phyloP scores from a whole-genome alignment of 2,888 invertebrate species.

The Hydrotaea diabolus region DNA sequence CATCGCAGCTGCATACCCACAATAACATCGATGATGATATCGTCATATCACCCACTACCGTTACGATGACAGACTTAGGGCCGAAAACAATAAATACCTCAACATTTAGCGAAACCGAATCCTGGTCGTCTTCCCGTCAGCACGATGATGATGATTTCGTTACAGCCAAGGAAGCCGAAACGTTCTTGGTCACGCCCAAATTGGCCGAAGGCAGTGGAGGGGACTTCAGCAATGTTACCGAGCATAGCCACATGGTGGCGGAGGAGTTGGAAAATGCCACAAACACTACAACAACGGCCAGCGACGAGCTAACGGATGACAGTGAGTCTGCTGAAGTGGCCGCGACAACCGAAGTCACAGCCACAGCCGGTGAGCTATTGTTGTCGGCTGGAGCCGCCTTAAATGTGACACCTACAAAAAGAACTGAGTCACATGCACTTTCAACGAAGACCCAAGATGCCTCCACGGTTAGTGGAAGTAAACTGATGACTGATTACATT shows the following conservation, averaged over 20 bases:
- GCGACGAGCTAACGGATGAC: conserved; percentile 56
- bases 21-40: conserved; percentile 40
- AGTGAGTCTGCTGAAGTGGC: not conserved
- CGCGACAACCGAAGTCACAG: not conserved
- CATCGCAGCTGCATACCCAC: conserved; percentile 25
- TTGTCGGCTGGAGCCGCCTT: not conserved
- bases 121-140: conserved; percentile 31
- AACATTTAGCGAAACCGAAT: conserved; percentile 49
- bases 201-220: not conserved
- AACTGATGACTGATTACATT: conserved; percentile 54
- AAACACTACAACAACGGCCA: conserved; percentile 58
- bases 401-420: conserved; percentile 23
- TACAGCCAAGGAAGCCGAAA: too few relatives aligned
- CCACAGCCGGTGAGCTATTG: conserved; percentile 1
- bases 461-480: conserved; percentile 22
- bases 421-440: not conserved
- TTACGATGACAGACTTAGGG: conserved; percentile 46
- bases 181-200: too few relatives aligned
- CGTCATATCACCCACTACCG: conserved; percentile 50
- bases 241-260: not conserved
- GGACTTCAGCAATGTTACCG: not conserved
- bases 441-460: not conserved
- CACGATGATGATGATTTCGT: conserved; percentile 19
- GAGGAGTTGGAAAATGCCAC: conserved; percentile 7
- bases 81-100: conserved; percentile 58